Percentiles rank a stretch among this genome's conserved stretches.
Conservation (phyloP, 2,113 vertebrate species). For the Nannospalax galili region DNA sequence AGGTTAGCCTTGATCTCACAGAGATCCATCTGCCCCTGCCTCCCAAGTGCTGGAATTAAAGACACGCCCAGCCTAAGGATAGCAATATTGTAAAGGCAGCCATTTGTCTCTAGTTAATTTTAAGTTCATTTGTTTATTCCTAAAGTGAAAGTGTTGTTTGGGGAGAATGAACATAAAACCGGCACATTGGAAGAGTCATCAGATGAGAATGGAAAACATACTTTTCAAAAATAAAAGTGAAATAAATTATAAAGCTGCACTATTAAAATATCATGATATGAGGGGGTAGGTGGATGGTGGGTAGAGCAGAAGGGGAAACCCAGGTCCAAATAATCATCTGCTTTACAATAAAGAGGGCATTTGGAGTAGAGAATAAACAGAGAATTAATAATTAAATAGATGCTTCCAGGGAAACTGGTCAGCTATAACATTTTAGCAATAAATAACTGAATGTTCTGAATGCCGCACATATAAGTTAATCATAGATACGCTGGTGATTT, state of each 20-base stretch:
- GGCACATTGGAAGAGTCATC: background rate
- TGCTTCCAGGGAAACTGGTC: background rate
- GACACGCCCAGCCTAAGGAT: background rate
- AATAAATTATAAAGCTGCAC: background rate
- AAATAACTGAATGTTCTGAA: background rate
- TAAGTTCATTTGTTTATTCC: background rate
- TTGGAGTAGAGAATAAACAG: background rate
- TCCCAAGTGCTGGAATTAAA: too few relatives aligned
- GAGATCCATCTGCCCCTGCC: too few relatives aligned
- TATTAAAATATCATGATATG: background rate
- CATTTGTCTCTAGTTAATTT: conserved; percentile 1
- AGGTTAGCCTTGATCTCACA: too few relatives aligned
- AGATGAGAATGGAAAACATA: background rate
- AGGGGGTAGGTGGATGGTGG: background rate
- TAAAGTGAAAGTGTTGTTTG: background rate
- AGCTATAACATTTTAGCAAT: background rate
- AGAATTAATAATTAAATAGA: background rate
- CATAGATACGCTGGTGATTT: background rate
- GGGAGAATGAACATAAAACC: background rate
- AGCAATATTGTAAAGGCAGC: background rate
- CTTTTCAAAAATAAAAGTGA: background rate
- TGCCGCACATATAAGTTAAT: background rate
- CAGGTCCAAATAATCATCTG: background rate
- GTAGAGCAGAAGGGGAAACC: background rate
- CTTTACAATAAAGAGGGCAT: background rate